Percentiles rank a stretch among this genome's conserved stretches.
Evolutionary conservation across 2,113 vertebrate genomes (phyloP).

Genomic region (Trichechus manatus): DNA sequence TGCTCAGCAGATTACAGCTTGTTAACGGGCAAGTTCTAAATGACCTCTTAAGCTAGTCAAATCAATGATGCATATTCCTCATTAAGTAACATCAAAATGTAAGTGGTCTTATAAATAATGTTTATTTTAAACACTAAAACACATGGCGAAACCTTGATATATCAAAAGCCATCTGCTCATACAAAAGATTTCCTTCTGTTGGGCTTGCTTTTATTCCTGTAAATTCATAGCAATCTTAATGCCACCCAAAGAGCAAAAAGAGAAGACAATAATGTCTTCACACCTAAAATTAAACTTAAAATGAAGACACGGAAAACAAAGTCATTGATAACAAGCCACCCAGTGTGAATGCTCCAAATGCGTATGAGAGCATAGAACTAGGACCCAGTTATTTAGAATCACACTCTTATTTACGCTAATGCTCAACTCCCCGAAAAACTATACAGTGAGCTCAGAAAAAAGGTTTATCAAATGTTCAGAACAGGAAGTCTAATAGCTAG

Average conservation of each 20-base stretch:
- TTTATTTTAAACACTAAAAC: slow-evolving; percentile 96
- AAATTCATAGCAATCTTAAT: slow-evolving; percentile 81
- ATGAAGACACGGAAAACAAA: slow-evolving; percentile 53
- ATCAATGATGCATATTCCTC: slow-evolving; percentile 98
- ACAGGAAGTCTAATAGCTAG: neutral
- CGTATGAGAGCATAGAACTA: neutral
- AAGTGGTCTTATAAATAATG: slow-evolving; percentile 97
- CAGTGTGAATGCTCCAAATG: neutral
- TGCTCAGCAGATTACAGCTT: slow-evolving; percentile 94
- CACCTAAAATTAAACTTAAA: slow-evolving; percentile 68
- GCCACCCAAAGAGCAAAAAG: slow-evolving; percentile 66
- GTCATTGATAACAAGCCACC: neutral
- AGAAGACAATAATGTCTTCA: slow-evolving; percentile 46
- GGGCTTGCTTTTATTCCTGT: slow-evolving; percentile 78
- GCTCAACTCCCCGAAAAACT: neutral
- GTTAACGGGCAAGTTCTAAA: slow-evolving; percentile 94
- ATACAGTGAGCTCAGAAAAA: neutral
- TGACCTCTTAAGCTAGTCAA: slow-evolving; percentile 99
- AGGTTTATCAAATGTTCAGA: neutral
- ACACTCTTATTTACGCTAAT: neutral
- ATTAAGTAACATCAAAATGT: slow-evolving; percentile 98
- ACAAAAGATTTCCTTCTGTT: slow-evolving; percentile 67
- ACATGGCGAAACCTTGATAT: slow-evolving; percentile 92
- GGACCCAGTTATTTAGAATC: neutral
- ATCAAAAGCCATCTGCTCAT: slow-evolving; percentile 89